A percentile compares a stretch with the other conserved stretches of the same genome.
These are phyloP conservation scores for Haliclystus octoradiatus DNA, from an alignment of 30 jellyfish, hydroid and myxozoan species.

Conservation along the genomic window DNA sequence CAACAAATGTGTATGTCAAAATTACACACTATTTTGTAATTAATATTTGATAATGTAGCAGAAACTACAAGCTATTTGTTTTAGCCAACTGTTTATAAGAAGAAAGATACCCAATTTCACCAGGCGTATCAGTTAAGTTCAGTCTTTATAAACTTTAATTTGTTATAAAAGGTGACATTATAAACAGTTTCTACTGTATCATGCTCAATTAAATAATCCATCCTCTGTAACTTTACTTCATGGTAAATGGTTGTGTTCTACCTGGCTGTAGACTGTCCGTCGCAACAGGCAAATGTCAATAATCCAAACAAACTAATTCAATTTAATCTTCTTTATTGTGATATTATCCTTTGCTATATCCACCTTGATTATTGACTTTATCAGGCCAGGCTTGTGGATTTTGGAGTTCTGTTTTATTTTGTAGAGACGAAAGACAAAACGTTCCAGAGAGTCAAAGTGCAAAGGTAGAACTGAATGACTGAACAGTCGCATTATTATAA, in stretches of 20 bases:
- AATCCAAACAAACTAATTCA: neutral
- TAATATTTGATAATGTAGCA: neutral
- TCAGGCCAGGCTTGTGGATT: neutral
- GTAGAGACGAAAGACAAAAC: slow-evolving; percentile 33
- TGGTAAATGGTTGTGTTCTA: too few species aligned
- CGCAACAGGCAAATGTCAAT: neutral
- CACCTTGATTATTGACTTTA: neutral
- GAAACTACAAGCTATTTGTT: too few species aligned
- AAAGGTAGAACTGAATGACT: slow-evolving; percentile 30
- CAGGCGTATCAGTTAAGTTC: too few species aligned
- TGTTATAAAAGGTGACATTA: too few species aligned
- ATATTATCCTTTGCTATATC: neutral
- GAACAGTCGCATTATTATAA: too few species aligned
- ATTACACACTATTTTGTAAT: neutral
- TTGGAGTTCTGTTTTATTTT: neutral
- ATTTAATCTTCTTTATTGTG: neutral
- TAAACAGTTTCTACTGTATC: too few species aligned
- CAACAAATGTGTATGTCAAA: slow-evolving; percentile 59
- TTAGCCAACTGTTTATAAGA: too few species aligned
- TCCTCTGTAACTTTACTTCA: too few species aligned
- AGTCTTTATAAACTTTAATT: too few species aligned
- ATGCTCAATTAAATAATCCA: too few species aligned
- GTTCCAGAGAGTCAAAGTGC: slow-evolving; percentile 58
- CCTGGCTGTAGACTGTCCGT: too few species aligned
- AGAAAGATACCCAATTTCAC: too few species aligned